Base-by-base conservation (phyloP, 1,140 invertebrate genomes). In the Venturia canescens region DNA sequence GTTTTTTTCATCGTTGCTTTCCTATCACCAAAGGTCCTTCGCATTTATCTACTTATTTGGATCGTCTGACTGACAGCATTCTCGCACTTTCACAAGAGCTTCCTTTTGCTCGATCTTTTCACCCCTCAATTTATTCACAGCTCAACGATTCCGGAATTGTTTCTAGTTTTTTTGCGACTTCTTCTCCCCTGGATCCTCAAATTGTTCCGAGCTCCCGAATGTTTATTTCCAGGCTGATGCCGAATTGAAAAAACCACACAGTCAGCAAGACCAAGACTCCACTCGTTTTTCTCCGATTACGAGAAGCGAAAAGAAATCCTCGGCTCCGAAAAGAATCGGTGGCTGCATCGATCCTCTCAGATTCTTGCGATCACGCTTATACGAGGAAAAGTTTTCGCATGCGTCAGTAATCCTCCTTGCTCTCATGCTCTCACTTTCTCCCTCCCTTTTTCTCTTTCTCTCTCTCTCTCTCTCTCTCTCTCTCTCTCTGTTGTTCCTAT, bases 181-280 rank as follows among this genome's bases (percentile, higher is more conserved):
- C 31, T 57, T 27, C 31, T 38, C 15, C 48, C 23, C 13, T 72
- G 18, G 3, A 13, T 70, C 16, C 67, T 31, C 72, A 77, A 80
- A 44, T 21, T 21, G n/a, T 26, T 18, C 53, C 38, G 16, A 29
- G 57, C 27, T 50, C 27, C 23, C 31, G 78, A 76, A 78, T 83
- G 74, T 80, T 50, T 44, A 53, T 34, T 79, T 76, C 80, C 80
- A 71, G 38, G 74, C 77, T 69, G 38, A 6, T 44, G 71, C 23
- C n/a, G 60, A 71, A 77, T 79, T 76, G 79, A 34, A 57, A 67
- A 81, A 83, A 83, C 75, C 69, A 79, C 77, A 63, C 31, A 74
- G 82, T 83, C 82, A 81, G 79, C 82, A 81, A 66, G 15, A 44
- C 38, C 1, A 79, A 74, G 60, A 53, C 74, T 71, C 70, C 66